A percentile compares a stretch with the other conserved stretches of the same genome.
Evolutionary conservation across 2,113 vertebrate genomes (phyloP).

Genomic region (Oreocharis arfaki): DNA sequence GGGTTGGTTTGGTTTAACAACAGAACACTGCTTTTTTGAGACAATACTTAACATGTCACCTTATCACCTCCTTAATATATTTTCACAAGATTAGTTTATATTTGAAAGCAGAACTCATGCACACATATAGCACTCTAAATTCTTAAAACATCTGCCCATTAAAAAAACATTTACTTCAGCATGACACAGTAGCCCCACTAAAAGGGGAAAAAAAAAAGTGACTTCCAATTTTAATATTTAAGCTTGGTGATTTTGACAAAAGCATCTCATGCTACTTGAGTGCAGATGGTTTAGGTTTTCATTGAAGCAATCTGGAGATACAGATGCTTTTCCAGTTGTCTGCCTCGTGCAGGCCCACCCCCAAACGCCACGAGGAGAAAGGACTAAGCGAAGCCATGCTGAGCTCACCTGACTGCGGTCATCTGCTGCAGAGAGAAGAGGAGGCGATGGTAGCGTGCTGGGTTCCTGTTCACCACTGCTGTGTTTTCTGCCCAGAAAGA

Average conservation of each 20-base stretch:
- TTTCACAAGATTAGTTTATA: neutral
- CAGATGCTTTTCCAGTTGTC: neutral
- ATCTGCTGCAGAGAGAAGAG: constrained; percentile 84
- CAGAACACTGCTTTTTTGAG: neutral
- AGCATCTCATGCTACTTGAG: neutral
- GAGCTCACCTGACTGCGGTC: constrained; percentile 86
- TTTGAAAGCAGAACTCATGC: neutral
- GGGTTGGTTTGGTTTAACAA: neutral
- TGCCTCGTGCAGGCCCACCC: neutral
- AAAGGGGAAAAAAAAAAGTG: neutral
- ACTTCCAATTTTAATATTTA: neutral
- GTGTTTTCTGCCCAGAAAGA: constrained; percentile 83
- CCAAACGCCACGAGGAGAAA: neutral
- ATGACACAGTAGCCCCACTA: neutral
- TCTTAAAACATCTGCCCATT: fast-evolving
- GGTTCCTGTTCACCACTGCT: constrained; percentile 95
- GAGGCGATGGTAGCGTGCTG: constrained; percentile 87
- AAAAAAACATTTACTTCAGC: neutral
- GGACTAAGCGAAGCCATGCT: neutral
- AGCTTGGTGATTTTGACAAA: neutral
- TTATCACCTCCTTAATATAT: too few relatives aligned
- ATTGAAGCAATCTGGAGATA: neutral
- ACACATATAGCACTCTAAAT: neutral
- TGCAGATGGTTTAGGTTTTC: neutral
- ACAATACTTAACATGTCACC: too few relatives aligned